Percentiles rank a stretch among this genome's conserved stretches.
Evolutionary conservation across 2,113 vertebrate genomes (phyloP).

Genomic region (Equus przewalskii): DNA sequence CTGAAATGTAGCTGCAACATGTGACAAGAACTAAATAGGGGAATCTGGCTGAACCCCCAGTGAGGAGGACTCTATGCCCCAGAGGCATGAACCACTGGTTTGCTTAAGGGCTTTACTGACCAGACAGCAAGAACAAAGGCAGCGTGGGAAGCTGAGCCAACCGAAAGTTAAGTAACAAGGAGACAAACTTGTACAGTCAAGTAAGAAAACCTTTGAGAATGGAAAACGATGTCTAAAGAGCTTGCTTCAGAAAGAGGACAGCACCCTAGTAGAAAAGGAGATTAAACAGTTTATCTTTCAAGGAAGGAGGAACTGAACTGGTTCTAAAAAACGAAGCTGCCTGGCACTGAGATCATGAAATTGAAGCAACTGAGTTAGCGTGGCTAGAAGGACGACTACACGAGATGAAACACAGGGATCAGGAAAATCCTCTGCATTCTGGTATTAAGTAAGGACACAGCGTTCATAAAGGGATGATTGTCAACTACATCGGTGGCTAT

Average conservation of each 20-base stretch:
- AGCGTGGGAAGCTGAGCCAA: background rate
- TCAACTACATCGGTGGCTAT: background rate
- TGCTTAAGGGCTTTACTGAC: background rate
- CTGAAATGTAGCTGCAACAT: background rate
- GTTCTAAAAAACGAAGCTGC: slow-evolving; percentile 21
- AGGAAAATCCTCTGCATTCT: background rate
- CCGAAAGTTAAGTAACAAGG: slow-evolving; percentile 19
- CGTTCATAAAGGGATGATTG: background rate
- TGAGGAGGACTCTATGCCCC: background rate
- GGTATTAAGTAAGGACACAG: background rate
- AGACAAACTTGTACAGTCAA: background rate
- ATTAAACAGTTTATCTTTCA: slow-evolving; percentile 21
- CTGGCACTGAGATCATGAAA: background rate
- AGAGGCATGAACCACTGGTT: background rate
- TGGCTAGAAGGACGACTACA: background rate
- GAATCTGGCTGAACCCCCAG: background rate
- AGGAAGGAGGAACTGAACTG: background rate
- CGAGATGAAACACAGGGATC: background rate
- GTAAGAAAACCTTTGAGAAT: background rate
- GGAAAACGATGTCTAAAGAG: background rate
- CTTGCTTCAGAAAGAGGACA: background rate
- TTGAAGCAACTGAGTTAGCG: background rate
- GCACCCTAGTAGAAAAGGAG: background rate
- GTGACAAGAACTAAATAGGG: background rate
- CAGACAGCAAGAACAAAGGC: background rate